These are phyloP conservation scores for Neoniphon sammara DNA, from an alignment of 2,797 vertebrate genomes.

Conservation along the genomic window DNA sequence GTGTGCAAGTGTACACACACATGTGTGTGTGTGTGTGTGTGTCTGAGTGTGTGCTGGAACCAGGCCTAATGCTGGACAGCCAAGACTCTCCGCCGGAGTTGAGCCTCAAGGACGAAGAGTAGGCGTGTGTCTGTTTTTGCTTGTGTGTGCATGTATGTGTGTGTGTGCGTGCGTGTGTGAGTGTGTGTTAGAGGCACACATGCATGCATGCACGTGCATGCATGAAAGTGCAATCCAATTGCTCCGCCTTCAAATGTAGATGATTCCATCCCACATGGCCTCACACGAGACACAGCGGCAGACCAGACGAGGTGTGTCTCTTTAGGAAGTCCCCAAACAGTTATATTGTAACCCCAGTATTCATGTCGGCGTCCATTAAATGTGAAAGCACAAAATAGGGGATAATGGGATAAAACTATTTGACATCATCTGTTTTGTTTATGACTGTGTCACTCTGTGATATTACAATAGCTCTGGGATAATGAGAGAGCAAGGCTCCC, in stretches of 20 bases:
- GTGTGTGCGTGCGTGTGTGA: constrained; percentile 44
- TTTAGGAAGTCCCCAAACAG: constrained; percentile 67
- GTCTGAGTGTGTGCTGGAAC: constrained; percentile 25
- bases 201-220: constrained; percentile 59
- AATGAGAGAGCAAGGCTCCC: not conserved
- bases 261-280: constrained; percentile 73
- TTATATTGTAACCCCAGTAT: constrained; percentile 56
- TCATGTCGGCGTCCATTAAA: constrained; percentile 29
- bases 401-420: constrained; percentile 7
- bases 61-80: constrained; percentile 37
- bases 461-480: not conserved
- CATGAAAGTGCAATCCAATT: constrained; percentile 45
- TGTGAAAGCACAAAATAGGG: not conserved
- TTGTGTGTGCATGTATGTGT: constrained; percentile 5
- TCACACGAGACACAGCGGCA: constrained; percentile 70
- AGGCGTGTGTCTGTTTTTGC: not conserved
- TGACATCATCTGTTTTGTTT: constrained; percentile 5
- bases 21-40: constrained; percentile 20
- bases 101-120: constrained; percentile 49
- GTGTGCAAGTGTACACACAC: not conserved
- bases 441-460: constrained; percentile 8
- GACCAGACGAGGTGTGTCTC: constrained; percentile 66
- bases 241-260: constrained; percentile 55
- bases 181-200: constrained; percentile 43
- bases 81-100: constrained; percentile 51